Base-by-base conservation (phyloP, 2,113 vertebrate genomes). In the Scopus umbretta region DNA sequence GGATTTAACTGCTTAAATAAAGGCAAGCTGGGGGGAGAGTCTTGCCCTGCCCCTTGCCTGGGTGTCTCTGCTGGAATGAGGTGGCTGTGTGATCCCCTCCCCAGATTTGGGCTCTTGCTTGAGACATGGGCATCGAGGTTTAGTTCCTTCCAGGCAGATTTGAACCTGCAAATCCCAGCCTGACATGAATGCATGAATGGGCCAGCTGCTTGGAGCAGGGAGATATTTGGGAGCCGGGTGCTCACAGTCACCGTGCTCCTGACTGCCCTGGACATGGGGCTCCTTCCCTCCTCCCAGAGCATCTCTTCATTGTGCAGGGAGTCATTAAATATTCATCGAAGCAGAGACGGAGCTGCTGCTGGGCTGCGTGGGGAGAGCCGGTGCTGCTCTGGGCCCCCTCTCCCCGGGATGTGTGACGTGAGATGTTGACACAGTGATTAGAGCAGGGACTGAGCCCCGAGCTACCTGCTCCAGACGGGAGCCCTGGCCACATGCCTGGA, bases 271-370 rank as follows among this genome's bases (percentile, higher is more conserved):
- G 27, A 36, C 2, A 2, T 22, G 23, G 42, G 43, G 34, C 13
- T 92, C 13, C 12, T 22, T 78, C 32, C 20, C 26, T 74, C 9
- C 68, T 66, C 49, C 40, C 2, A 1, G 62, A 86, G 58, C 66
- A 38, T 82, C 70, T 82, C 43, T 43, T 91, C 36, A 55, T 91
- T 96, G 78, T 96, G 90, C 71, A 71, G 25, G 34, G 66, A 70
- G 21, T 68, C 36, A 91, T 96, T 94, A 96, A 97, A 96, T 95
- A 96, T 97, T 96, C 23, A 96, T 95, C 1, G 59, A 75, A 5
- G 50, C 71, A 68, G 89, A 82, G 87, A 72, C 0, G 0, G 30
- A 93, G 53, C 61, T 0, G 12, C 22, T 92, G 25, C 38, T 0
- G 0, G 65, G 73, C 36, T 92, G 25, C 1, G 5, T 2, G 4